These are phyloP conservation scores for Sparidentex hasta DNA, from an alignment of 2,797 vertebrate genomes.

Conservation along the genomic window DNA sequence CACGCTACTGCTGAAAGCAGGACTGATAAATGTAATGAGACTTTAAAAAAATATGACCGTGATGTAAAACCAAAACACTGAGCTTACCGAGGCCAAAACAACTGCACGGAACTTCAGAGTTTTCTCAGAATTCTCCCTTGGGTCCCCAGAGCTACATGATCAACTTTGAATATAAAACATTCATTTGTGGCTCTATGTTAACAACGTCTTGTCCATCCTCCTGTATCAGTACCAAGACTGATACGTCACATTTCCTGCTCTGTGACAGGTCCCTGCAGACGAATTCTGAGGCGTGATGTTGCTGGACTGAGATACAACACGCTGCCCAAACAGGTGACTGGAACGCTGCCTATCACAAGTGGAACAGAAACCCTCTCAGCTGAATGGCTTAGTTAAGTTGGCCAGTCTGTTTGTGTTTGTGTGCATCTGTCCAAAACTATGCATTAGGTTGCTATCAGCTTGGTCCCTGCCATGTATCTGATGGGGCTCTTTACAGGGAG, in stretches of 20 bases:
- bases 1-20: neutral
- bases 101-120: neutral
- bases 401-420: constrained; percentile 18
- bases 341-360: constrained; percentile 74
- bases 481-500: constrained; percentile 23
- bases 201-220: neutral
- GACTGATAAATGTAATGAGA: neutral
- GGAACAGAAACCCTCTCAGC: constrained; percentile 70
- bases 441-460: constrained; percentile 49
- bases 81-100: neutral
- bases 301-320: constrained; percentile 54
- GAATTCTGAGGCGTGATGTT: constrained; percentile 19
- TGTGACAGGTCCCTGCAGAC: constrained; percentile 2
- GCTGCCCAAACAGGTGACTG: constrained; percentile 67
- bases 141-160: neutral
- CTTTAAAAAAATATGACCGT: neutral
- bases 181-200: neutral
- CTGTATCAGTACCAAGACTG: neutral
- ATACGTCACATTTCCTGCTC: neutral
- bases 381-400: constrained; percentile 58
- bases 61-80: constrained; percentile 8
- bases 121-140: neutral
- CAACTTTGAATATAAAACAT: neutral
- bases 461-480: constrained; percentile 26
- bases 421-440: constrained; percentile 33